These are phyloP conservation scores for Capra hircus DNA, from an alignment of 2,113 vertebrate species.

Conservation along the genomic window DNA sequence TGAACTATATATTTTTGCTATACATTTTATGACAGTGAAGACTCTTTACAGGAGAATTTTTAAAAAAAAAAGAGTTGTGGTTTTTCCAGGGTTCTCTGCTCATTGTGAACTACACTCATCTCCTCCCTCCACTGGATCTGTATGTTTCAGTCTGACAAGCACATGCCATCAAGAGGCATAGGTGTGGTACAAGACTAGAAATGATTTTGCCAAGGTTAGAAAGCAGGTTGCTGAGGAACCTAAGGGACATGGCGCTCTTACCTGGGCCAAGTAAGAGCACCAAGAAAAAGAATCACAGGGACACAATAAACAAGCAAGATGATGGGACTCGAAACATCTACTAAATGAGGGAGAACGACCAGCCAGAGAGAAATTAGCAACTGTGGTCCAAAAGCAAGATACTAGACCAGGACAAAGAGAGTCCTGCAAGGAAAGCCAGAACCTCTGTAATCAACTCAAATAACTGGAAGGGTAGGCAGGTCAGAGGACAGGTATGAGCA, in stretches of 20 bases:
- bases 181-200: neutral
- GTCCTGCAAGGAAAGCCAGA: neutral
- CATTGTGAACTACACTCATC: neutral
- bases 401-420: neutral
- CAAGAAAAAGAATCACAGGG: neutral
- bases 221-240: too few species aligned
- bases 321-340: neutral
- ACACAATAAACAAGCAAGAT: neutral
- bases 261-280: neutral
- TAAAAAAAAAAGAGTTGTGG: neutral
- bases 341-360: neutral
- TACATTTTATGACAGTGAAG: conserved; percentile 32
- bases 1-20: conserved; percentile 44
- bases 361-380: neutral
- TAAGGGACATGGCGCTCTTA: neutral
- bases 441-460: neutral
- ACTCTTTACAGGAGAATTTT: conserved; percentile 42
- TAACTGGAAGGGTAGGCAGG: neutral
- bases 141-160: neutral
- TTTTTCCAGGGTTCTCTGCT: conserved; percentile 48
- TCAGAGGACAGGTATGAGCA: neutral
- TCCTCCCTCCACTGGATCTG: neutral
- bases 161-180: neutral
- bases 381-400: neutral
- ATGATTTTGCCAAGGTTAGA: neutral